Base-by-base conservation (phyloP, 2,888 invertebrate species). In the Tineola bisselliella region DNA sequence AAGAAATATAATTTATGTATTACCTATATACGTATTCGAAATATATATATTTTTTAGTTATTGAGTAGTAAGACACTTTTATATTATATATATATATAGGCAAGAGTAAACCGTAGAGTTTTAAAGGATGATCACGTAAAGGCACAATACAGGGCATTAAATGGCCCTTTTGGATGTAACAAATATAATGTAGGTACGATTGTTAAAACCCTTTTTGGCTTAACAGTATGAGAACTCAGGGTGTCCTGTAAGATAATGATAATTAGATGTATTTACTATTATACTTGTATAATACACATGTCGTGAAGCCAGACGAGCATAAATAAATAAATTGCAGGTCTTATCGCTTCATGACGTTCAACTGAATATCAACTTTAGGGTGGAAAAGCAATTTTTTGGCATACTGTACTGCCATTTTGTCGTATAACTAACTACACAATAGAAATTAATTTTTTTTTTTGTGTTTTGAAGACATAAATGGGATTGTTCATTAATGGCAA, bases 121-220 rank as follows among this genome's bases (percentile, higher is more conserved):
- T 72, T 73, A 77, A 79, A 77, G 74, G 73, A 78, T 77, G 74
- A 77, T 75, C 75, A 75, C 75, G 76, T 77, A 75, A 79, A 72
- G 76, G 76, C 70, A 75, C 72, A 75, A 76, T 76, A 78, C 77
- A 76, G 72, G 73, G 77, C 77, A 79, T 77, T 80, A 81, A 79
- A 72, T 76, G 73, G 70, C 73, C 78, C 77, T 79, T 77, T 78
- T 73, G 73, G 74, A 70, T 74, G 74, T 78, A 78, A 79, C 79
- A 77, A 81, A 79, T 76, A 79, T 81, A 78, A 80, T 76, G 73
- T 77, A 74, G 70, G 73, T 73, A 54, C 59, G 59, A 59, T 56
- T 61, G 15, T 25, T n/a, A n/a, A n/a, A 25, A 25, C 25, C 25
- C 25, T 25, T 79, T 79, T 76, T 66, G 73, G 75, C 72, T 76